phyloP scores from a whole-genome alignment of 2,888 invertebrate species.

The Ashinkailepas kermadecensis region DNA sequence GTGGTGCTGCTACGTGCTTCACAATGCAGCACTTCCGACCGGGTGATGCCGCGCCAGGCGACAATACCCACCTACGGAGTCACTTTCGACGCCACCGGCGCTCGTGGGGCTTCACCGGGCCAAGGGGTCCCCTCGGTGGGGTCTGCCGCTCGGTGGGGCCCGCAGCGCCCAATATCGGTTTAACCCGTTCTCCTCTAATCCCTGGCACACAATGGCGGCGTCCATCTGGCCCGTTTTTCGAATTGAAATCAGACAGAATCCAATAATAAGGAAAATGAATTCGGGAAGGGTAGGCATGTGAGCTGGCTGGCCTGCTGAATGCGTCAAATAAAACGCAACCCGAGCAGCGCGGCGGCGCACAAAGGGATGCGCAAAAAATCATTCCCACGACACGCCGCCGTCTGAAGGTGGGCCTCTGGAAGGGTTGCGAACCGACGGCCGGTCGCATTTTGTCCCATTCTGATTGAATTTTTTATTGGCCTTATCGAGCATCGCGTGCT shows the following conservation, averaged over 20 bases:
- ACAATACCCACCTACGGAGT: too few relatives aligned
- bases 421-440: background rate
- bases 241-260: conserved; percentile 21
- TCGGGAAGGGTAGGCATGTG: background rate
- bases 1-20: too few relatives aligned
- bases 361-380: conserved; percentile 21
- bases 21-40: too few relatives aligned
- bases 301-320: background rate
- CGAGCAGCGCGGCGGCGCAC: background rate
- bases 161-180: background rate
- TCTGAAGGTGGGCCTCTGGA: background rate
- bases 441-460: conserved; percentile 5
- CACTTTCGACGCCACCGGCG: too few relatives aligned
- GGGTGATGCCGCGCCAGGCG: too few relatives aligned
- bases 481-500: conserved; percentile 9
- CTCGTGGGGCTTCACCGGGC: too few relatives aligned
- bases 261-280: conserved; percentile 20
- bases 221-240: conserved; percentile 10
- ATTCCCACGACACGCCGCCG: background rate
- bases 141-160: too few relatives aligned
- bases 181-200: conserved; percentile 19
- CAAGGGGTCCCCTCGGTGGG: too few relatives aligned
- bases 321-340: conserved; percentile 14
- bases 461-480: conserved; percentile 21
- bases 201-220: background rate